Evolutionary conservation across 2,113 vertebrate species (phyloP), one percentile per base, ranked within the genome.

Genomic region (Xiphophorus maculatus): DNA sequence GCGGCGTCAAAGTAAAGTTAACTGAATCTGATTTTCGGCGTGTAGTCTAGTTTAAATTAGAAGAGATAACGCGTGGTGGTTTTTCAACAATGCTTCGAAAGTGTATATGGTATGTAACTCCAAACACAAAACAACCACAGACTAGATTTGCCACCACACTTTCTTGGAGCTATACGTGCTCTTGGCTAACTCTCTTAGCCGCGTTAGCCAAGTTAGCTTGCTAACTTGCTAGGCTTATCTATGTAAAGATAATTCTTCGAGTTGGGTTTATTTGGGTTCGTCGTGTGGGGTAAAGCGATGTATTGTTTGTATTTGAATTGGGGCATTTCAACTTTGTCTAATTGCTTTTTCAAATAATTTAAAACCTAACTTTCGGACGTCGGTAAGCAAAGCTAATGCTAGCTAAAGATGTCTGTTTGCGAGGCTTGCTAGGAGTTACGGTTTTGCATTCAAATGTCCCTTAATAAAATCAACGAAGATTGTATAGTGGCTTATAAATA

Each of bases 1-100:
- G 40, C 40, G 90, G 87, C 90, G 86, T 89, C 86, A 84, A 83
- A 87, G 90, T 81, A 79, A 90, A 86, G 80, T 78, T 79, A 89
- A 89, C 78, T 73, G 82, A 69, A 58, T 83, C 37, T 81, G 86
- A 88, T 78, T 63, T 37, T 81, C 83, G 84, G 76, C 69, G 82
- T 77, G 33, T 62, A 29, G 76, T 82, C 79, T 74, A 63, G 32
- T 81, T 54, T 61, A 2, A 6, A 27, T 42, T 30, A 17, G 51
- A 32, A 10, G 44, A 0, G 64, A 42, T 27, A 65, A 1, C 75
- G 76, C 1, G 27, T 54, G 54, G 76, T 44, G 44, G 17, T 67
- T 58, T 73, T 80, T 66, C 68, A 80, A 91, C 77, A 72, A 93
- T 93, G 93, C 83, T 77, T 89, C 88, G 82, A 88, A 85, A 79